Evolutionary conservation across 2,888 invertebrate genomes (phyloP).

Genomic region (Leptinotarsa haldemani): DNA sequence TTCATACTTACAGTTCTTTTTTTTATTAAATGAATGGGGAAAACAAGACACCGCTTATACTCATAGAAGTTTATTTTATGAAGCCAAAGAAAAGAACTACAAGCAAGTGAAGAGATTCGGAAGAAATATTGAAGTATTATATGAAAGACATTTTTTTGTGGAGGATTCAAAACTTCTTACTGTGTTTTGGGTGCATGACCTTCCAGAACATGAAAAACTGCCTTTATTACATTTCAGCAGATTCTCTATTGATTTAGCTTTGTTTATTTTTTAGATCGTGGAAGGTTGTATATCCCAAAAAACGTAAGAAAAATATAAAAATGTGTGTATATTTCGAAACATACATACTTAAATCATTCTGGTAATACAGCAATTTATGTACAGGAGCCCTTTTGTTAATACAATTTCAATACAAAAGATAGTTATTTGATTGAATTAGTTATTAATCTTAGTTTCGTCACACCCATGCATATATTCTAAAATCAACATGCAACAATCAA

Average conservation of each 20-base stretch:
- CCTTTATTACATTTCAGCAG: too few relatives aligned
- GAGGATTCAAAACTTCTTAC: too few relatives aligned
- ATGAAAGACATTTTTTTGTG: not conserved
- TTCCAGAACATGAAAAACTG: too few relatives aligned
- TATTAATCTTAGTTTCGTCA: not conserved
- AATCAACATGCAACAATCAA: conserved; percentile 1
- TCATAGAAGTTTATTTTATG: conserved; percentile 4
- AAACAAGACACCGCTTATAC: conserved; percentile 9
- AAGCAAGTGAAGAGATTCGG: not conserved
- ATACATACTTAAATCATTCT: not conserved
- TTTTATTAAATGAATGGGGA: not conserved
- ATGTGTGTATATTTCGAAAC: not conserved
- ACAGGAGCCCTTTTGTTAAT: not conserved
- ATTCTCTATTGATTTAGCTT: too few relatives aligned
- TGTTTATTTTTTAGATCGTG: too few relatives aligned
- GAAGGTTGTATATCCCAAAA: too few relatives aligned
- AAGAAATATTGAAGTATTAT: not conserved
- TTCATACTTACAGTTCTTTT: conserved; percentile 31
- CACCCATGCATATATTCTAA: not conserved
- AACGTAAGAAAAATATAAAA: too few relatives aligned
- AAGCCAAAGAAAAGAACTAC: conserved; percentile 2
- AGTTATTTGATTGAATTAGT: not conserved
- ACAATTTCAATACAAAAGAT: not conserved
- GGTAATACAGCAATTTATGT: conserved; percentile 37
- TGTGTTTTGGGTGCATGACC: too few relatives aligned